Evolutionary conservation across 2,113 vertebrate genomes (phyloP), one percentile per base, ranked within the genome.

Genomic region (Triplophysa rosa): DNA sequence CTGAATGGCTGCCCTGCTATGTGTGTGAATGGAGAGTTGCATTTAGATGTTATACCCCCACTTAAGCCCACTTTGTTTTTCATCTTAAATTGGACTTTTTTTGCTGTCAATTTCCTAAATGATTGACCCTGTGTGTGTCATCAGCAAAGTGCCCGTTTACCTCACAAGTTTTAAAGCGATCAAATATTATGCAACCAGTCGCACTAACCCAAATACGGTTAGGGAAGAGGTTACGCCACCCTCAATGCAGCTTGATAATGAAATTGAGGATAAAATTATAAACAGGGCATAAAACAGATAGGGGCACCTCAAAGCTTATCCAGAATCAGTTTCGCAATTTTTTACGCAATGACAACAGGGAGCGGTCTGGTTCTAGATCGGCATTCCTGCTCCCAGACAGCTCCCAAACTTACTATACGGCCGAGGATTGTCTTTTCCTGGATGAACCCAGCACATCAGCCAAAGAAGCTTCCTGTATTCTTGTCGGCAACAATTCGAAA

Each of bases 401-500:
- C 52, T n/a, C 6, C 16, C 49, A 54, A 17, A n/a, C 54, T 21
- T n/a, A 12, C 42, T 45, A 12, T 10, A n/a, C 6, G 2, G 1
- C 7, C n/a, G 42, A 42, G 49, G 69, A 75, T 21, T 37, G 17
- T 47, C 56, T 63, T 40, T 49, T 80, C 52, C 49, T 67, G 40
- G 47, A 56, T 81, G 77, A 84, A 73, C 67, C 61, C 68, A 40
- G 47, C 40, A n/a, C 45, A 16, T 49, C 24, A 37, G 13, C 23
- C 10, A 1, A n/a, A 26, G 64, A 56, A 42, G 24, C 80, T 78
- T 87, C 76, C 68, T 87, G 72, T 82, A 81, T 86, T 89, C 87
- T 59, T 81, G 45, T 66, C 75, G 73, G 56, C 54, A 66, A 56
- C 65, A 73, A 84, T 87, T 82, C 54, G 24, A 67, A 77, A 85